These are phyloP conservation scores for Accipiter cooperii DNA, from an alignment of 2,113 vertebrate species.

Conservation along the genomic window DNA sequence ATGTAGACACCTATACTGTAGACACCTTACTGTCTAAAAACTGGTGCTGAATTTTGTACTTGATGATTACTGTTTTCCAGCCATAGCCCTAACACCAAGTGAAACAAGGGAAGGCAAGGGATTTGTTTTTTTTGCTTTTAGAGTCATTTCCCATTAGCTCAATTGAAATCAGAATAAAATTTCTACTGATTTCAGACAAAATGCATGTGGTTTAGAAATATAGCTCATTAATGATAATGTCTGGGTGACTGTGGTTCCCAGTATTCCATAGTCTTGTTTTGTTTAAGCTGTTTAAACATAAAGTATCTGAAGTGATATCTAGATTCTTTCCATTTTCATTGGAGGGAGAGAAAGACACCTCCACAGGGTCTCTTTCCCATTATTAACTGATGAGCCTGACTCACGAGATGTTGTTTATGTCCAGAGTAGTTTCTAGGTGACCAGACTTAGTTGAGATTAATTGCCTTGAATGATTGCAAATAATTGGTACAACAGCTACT, in stretches of 20 bases:
- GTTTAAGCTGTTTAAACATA: not conserved
- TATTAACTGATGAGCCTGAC: not conserved
- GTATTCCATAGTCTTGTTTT: not conserved
- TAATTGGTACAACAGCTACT: not conserved
- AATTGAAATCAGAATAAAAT: not conserved
- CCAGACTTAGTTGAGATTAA: not conserved
- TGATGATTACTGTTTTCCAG: not conserved
- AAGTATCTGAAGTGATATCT: not conserved
- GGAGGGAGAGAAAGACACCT: not conserved
- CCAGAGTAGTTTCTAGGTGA: not conserved
- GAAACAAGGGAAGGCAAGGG: not conserved
- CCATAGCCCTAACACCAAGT: not conserved
- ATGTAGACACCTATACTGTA: not conserved
- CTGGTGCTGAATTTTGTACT: not conserved
- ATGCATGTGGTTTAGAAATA: not conserved
- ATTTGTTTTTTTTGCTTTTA: not conserved
- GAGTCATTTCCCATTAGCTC: not conserved
- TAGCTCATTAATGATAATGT: not conserved
- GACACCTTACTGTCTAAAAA: not conserved
- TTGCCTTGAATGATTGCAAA: not conserved
- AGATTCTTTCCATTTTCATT: not conserved
- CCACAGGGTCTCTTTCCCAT: not conserved
- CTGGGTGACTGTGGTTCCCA: not conserved
- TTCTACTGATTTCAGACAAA: not conserved
- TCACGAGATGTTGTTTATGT: not conserved